Percentiles rank a stretch among this genome's conserved stretches.
phyloP scores from a whole-genome alignment of 2,888 invertebrate genomes.

The Luperina nickerlii region DNA sequence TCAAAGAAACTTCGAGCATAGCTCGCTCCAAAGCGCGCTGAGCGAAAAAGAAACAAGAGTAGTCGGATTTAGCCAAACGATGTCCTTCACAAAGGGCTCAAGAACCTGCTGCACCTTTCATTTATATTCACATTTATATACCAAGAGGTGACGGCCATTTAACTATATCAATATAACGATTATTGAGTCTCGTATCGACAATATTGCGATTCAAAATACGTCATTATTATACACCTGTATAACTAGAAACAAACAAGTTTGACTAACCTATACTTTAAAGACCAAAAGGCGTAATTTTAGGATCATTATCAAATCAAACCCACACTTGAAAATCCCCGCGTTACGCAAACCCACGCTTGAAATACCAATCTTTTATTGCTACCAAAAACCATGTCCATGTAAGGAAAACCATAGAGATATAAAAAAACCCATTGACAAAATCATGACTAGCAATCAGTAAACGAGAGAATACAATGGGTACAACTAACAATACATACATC shows the following conservation, averaged over 20 bases:
- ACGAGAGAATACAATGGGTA: slow-evolving; percentile 52
- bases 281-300: neutral
- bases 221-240: neutral
- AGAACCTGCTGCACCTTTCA: neutral
- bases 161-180: neutral
- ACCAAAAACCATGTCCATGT: slow-evolving; percentile 32
- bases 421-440: slow-evolving; percentile 47
- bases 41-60: neutral
- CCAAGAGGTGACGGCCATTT: neutral
- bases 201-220: neutral
- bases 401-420: slow-evolving; percentile 48
- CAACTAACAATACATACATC: slow-evolving; percentile 25
- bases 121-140: neutral
- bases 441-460: slow-evolving; percentile 49
- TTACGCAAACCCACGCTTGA: slow-evolving; percentile 16
- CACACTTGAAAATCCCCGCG: neutral
- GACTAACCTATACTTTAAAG: neutral
- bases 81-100: neutral
- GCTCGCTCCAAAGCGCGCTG: neutral
- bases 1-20: neutral
- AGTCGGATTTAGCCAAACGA: neutral
- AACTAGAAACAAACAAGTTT: neutral
- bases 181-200: neutral
- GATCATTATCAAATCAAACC: slow-evolving; percentile 1
- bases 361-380: slow-evolving; percentile 39